Evolutionary conservation across 2,113 vertebrate species (phyloP), one percentile per base, ranked within the genome.

Genomic region (Amblyopsis rosae): DNA sequence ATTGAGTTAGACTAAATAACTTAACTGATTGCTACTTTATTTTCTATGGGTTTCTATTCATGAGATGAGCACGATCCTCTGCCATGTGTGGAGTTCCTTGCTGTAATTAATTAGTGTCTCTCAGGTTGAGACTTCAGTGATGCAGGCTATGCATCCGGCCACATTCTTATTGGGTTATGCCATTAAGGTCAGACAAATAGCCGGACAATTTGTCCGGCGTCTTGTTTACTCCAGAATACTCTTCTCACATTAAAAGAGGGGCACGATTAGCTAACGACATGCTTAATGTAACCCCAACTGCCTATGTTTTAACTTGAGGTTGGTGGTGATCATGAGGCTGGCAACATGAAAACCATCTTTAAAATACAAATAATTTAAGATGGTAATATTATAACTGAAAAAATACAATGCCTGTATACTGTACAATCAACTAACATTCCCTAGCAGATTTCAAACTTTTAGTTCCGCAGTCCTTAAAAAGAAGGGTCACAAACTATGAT

Each of bases 101-200:
- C 45, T 70, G 12, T 84, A 87, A 90, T 86, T 61, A 15, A 86
- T 85, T 86, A 82, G 67, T 51, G 54, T 53, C 12, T 69, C 68
- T 80, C 79, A 79, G 79, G 68, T 65, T 69, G 68, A 78, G 79
- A 68, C 51, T 62, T 67, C 74, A 69, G 73, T 32, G 12, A 57
- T 1, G 15, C 55, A 79, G 60, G 48, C 72, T 64, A 56, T 15
- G 73, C 66, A 58, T 84, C 82, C 45, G n/a, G 65, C 72, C 60
- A 50, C 67, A 76, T 55, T 70, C 57, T 90, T 79, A 89, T 89
- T 73, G 64, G 68, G 72, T 90, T 85, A 87, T 73, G 80, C 72
- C 53, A 83, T 89, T 83, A 87, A 3, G 64, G 65, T 9, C 47
- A 9, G 60, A 78, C 72, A 75, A 76, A 72, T 59, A 76, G 68